Base-by-base conservation (phyloP, 1,140 invertebrate genomes). In the Brachionus paranguensis region DNA sequence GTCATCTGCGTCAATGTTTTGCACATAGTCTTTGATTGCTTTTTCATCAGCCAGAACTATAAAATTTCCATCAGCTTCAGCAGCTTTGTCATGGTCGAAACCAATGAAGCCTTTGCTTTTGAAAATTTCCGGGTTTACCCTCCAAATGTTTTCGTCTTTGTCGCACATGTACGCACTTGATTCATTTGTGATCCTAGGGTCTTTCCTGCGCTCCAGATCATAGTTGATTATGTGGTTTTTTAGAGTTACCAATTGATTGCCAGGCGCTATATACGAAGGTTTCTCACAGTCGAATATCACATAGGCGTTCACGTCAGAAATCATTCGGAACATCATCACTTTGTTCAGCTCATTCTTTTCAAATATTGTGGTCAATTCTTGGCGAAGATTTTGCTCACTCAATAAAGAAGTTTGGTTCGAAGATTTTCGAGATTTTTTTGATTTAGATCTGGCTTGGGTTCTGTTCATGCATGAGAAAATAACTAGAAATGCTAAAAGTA, bases 191-290 rank as follows among this genome's bases (percentile, higher is more conserved):
- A 81, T 68, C 11, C 60, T 7, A 0, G 78, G 53, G 11, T 68
- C 60, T 43, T 81, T 81, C 12, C 17, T 60, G 5, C 78, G 12
- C 29, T 81, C 50, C 17, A 81, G 27, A 27, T 81, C 24, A 47
- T 81, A 24, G 41, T 81, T 81, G 33, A 81, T 64, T 11, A 81
- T 81, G 53, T 81, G 78, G 24, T 81, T 81, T 68, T 81, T 81
- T 6, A 81, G 29, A 2, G 37, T 37, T 43, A 33, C 53, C 55
- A 60, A 68, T 41, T 68, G 53, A 27, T 68, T 68, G 11, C 29
- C 53, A 8, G 78, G 78, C 3, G 14, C 29, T 17, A 81, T 60
- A 14, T 81, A 81, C 12, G 78, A 81, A 29, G 78, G 78, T 12
- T 55, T 60, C 12, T 60, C n/a, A 27, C 78, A 81, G 29, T 81